Conservation (phyloP, 2,888 invertebrate genomes). For the Patella ulyssiponensis region DNA sequence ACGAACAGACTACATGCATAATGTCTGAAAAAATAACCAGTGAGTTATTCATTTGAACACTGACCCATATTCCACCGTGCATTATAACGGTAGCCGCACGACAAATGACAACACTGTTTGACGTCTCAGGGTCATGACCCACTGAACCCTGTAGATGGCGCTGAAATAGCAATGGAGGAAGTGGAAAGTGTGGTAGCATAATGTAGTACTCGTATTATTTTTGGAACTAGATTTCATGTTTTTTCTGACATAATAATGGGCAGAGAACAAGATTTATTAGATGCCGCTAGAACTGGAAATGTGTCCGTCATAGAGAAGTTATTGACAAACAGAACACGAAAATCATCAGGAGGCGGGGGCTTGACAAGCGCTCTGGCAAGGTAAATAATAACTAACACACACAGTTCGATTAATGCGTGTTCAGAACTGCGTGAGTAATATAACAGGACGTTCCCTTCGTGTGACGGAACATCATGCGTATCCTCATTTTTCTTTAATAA, state of each 20-base stretch:
- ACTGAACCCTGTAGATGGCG: background rate
- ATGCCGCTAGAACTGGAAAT: conserved; percentile 94
- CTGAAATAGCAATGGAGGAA: background rate
- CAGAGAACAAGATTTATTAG: conserved; percentile 95
- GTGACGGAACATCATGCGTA: too few relatives aligned
- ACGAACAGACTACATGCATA: too few relatives aligned
- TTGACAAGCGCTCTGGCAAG: conserved; percentile 35
- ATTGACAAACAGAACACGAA: conserved; percentile 75
- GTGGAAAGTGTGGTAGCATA: conserved; percentile 3
- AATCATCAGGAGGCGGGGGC: conserved; percentile 41
- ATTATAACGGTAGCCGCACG: too few relatives aligned
- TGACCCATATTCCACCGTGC: too few relatives aligned
- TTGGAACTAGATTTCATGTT: background rate
- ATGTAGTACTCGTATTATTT: background rate
- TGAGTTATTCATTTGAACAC: too few relatives aligned
- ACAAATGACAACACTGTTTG: too few relatives aligned
- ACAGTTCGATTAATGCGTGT: too few relatives aligned
- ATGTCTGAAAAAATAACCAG: too few relatives aligned
- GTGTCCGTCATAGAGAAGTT: conserved; percentile 90
- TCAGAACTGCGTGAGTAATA: too few relatives aligned
- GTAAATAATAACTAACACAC: conserved; percentile 16
- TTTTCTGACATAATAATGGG: conserved; percentile 79
- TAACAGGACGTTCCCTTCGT: too few relatives aligned
- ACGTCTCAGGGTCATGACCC: too few relatives aligned
- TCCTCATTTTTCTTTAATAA: too few relatives aligned